phyloP scores from a whole-genome alignment of 2,797 vertebrate genomes.

The Rhincodon typus region DNA sequence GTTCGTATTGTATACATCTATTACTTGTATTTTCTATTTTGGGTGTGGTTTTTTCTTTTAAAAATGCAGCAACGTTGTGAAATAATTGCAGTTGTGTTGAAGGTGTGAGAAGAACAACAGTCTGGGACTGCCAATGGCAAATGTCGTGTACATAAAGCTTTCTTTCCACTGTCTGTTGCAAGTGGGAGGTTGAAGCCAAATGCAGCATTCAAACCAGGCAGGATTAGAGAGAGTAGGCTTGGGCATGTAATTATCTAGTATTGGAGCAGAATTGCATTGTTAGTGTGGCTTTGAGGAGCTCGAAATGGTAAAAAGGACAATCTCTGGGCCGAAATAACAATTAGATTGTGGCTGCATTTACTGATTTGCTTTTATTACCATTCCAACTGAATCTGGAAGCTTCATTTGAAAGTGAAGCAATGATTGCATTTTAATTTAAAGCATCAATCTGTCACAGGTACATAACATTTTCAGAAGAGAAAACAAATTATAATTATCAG shows the following conservation, averaged over 20 bases:
- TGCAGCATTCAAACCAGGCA: background rate
- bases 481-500: background rate
- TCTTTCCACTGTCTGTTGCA: background rate
- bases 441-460: background rate
- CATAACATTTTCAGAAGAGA: background rate
- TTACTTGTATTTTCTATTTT: no score
- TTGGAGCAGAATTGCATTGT: background rate
- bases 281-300: background rate
- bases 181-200: background rate
- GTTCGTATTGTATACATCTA: no score
- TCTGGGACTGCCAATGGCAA: background rate
- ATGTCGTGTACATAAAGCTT: background rate
- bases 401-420: background rate
- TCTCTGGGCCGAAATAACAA: background rate
- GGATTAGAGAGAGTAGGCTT: background rate
- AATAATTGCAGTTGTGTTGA: background rate
- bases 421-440: background rate
- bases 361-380: background rate
- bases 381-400: background rate
- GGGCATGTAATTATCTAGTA: background rate
- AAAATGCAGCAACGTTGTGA: background rate
- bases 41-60: constrained; percentile 25
- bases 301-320: background rate
- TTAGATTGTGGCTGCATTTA: background rate
- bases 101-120: background rate